Evolutionary conservation across 2,797 vertebrate species (phyloP), one percentile per base, ranked within the genome.

Genomic region (Echiichthys vipera): DNA sequence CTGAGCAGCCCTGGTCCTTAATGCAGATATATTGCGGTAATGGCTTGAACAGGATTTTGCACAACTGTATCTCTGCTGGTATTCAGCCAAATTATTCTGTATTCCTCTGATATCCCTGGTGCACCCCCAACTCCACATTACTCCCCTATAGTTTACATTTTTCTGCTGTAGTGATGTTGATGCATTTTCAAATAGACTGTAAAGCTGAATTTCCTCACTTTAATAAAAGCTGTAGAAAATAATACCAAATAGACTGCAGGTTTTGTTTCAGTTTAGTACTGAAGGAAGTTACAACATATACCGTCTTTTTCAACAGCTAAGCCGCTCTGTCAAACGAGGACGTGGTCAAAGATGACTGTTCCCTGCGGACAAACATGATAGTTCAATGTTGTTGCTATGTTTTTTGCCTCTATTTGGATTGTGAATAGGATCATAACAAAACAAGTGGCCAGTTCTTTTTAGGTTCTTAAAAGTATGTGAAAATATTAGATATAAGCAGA

Each of bases 401-500:
- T 70, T 86, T 77, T 73, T 81, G 53, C 42, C 24, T 79, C 46
- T 55, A 7, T 51, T 75, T 76, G 39, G 40, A 58, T 81, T 85
- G 62, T 11, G 25, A 58, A 78, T 78, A 43, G 27, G 59, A 65
- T 73, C 73, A 55, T 10, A 86, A 83, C 80, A 88, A 87, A 89
- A 80, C 49, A 75, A 65, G 57, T 29, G 50, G 42, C 46, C 22
- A 36, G 42, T 77, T 87, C 68, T 79, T 77, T 82, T 85, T 61
- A 30, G 36, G 68, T 63, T 55, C 73, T 57, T 49, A 78, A 84
- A 83, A 74, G 54, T 84, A 72, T 72, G 56, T 68, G 53, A 14
- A 20, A 49, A 64, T 76, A 71, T 77, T 27, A 62, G 14, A 71
- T 73, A 68, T 67, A n/a, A n/a, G n/a, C n/a, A n/a, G n/a, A n/a